Percentiles rank a stretch among this genome's conserved stretches.
These are phyloP conservation scores for Eubasilissa splendida DNA, from an alignment of 2,888 invertebrate species.

Conservation along the genomic window DNA sequence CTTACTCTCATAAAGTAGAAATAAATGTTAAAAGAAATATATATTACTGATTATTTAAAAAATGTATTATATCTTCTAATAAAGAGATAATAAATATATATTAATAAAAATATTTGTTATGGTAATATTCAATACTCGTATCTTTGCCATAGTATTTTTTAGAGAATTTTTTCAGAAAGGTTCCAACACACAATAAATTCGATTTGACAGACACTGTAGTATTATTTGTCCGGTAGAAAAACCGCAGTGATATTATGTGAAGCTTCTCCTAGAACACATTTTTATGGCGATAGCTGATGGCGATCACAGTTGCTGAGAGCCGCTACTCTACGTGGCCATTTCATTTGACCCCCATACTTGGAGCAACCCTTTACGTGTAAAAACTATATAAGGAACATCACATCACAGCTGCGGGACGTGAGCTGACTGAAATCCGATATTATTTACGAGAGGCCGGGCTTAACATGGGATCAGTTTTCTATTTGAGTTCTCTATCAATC, in stretches of 20 bases:
- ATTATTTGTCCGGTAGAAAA: constrained; percentile 4
- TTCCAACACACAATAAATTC: too few species aligned
- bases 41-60: too few species aligned
- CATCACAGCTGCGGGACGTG: constrained; percentile 46
- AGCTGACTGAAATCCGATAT: constrained; percentile 42
- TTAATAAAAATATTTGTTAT: too few species aligned
- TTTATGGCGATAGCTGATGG: neutral
- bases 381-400: constrained; percentile 54
- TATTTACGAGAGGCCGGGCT: constrained; percentile 51
- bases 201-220: neutral
- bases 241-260: neutral
- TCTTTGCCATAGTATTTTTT: too few species aligned
- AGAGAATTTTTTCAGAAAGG: too few species aligned
- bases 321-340: constrained; percentile 31
- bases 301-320: neutral
- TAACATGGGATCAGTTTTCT: constrained; percentile 52
- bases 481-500: constrained; percentile 55
- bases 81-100: too few species aligned
- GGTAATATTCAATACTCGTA: too few species aligned
- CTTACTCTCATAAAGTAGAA: too few species aligned
- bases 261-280: constrained; percentile 1
- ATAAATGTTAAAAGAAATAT: too few species aligned
- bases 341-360: constrained; percentile 33
- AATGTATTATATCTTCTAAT: too few species aligned
- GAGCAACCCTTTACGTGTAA: constrained; percentile 52